phyloP scores from a whole-genome alignment of 2,113 vertebrate genomes.

The Cyphomyrus plagiostoma region DNA sequence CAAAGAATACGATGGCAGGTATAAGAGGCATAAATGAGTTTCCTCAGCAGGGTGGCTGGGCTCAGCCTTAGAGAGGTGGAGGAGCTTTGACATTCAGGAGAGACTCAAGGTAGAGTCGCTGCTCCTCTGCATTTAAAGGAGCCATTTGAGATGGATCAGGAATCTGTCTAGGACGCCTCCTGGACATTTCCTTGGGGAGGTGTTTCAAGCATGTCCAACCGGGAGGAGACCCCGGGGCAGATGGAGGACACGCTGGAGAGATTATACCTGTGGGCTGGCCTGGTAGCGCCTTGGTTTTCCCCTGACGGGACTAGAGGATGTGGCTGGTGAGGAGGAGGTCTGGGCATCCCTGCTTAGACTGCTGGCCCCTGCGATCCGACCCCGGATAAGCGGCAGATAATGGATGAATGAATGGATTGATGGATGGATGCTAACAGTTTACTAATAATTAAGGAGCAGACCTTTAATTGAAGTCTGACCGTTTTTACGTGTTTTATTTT shows the following conservation, averaged over 20 bases:
- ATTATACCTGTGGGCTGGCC: background rate
- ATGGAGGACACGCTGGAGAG: background rate
- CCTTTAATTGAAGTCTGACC: background rate
- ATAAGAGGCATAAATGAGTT: background rate
- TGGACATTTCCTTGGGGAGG: background rate
- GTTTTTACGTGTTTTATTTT: background rate
- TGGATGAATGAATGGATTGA: background rate
- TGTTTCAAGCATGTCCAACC: background rate
- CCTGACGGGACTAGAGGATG: background rate
- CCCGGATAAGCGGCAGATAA: no score
- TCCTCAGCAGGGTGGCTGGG: background rate
- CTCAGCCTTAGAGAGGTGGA: no score
- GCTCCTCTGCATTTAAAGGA: no score
- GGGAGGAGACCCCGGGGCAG: background rate
- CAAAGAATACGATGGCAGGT: background rate
- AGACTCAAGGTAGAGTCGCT: no score
- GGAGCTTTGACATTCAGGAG: no score
- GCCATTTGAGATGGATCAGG: no score
- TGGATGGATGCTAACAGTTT: background rate
- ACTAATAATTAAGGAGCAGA: background rate
- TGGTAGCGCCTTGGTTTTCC: background rate
- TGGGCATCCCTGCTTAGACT: no score
- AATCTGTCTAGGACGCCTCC: background rate
- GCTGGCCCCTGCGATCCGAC: background rate
- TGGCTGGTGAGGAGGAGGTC: no score